Evolutionary conservation across 2,113 vertebrate species (phyloP), one percentile per base, ranked within the genome.

Genomic region (Progne subis): DNA sequence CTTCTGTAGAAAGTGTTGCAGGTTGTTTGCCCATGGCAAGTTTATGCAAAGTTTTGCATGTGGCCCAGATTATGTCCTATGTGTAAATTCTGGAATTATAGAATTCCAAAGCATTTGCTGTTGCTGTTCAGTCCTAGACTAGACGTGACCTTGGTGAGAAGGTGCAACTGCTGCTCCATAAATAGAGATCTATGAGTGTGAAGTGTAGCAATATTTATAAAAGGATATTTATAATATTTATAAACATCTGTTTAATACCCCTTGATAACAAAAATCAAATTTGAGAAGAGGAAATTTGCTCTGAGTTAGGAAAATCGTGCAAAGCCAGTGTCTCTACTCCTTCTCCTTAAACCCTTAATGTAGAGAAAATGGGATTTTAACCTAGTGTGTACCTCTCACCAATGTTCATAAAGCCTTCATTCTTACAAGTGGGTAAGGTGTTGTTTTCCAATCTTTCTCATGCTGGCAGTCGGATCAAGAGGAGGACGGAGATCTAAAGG

Each of bases 401-500:
- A 3, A 28, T 52, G 81, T 90, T 77, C 80, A n/a, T 67, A 32
- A 80, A 52, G 34, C 59, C 44, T 76, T 68, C 14, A 15, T 77
- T 95, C 21, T 8, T 93, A 28, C 31, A 12, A 68, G 82, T 87
- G 96, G 92, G 91, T 98, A 97, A 98, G 96, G 95, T 95, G 89
- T 93, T 97, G 80, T 97, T 82, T 96, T 95, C 92, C 68, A 14
- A 94, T 98, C 97, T 98, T 96, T 97, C 97, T 96, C 94, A 97
- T 92, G 98, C 98, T 95, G 96, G 91, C 98, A 99, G 99, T 99
- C 99, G 96, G 99, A 99, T 91, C 98, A 98, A 93, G 99, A 99
- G 88, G 99, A 99, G 67, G 99, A 99, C 34, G 96, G 98, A 82
- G 98, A 98, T 96, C 96, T 97, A 92, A 98, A 98, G 96, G 97